Base-by-base conservation (phyloP, 2,888 invertebrate genomes). In the Buathra laborator region DNA sequence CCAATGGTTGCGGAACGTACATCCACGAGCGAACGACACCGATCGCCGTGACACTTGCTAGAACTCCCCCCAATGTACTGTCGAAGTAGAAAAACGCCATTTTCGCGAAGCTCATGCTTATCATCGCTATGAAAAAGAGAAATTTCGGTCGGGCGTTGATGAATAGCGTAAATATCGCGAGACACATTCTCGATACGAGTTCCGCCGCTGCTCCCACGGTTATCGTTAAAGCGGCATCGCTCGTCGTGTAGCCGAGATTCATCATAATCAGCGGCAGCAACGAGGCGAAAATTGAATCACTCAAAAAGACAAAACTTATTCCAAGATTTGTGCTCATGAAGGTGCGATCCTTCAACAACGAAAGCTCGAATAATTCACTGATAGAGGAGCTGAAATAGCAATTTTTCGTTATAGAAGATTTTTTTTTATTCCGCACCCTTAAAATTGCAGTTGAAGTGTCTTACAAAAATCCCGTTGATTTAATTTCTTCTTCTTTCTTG, bases 11-110 rank as follows among this genome's bases (percentile, higher is more conserved):
- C 4, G 97, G 95, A 6, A 97, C 97, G 88, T 96, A 96, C 3
- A 97, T 95, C 90, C 96, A 96, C 81, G 96, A 96, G 78, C 97
- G 95, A 66, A 97, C 94, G 81, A 96, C 94, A 0, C 97, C 97
- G 53, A 97, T 95, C 56, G 95, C 91, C 0, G 95, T 96, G 0
- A 96, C 96, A 87, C 95, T 95, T 16, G 94, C 90, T 59, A 96
- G 94, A 89, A 96, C 95, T 87, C 95, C 96, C 89, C 93, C 91
- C 88, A 95, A 95, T 0, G 95, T 95, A 14, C 94, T 94, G 14
- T 95, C 94, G 86, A 95, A 95, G 78, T 95, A 94, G 56, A 95
- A 94, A 87, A 96, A 95, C n/a, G 97, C 96, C 83, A 96, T 95
- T 92, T 97, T 95, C 7, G 96, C 95, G n/a, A 97, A 91, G 3